These are phyloP conservation scores for Globodera rostochiensis DNA, from an alignment of 1,140 invertebrate genomes.

Conservation along the genomic window DNA sequence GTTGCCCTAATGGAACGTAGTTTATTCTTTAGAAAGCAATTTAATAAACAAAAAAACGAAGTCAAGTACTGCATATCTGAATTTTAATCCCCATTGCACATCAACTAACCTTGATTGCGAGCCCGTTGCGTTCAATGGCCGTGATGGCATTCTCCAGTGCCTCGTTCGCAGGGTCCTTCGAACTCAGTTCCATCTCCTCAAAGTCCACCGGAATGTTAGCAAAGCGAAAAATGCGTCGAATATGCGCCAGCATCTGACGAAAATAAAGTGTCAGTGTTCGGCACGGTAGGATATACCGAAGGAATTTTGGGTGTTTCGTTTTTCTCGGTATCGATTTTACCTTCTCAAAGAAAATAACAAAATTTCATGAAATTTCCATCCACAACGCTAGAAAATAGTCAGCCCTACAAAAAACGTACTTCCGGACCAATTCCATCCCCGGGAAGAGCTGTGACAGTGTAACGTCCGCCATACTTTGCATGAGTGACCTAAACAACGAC, in stretches of 20 bases:
- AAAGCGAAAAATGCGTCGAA: slow-evolving; percentile 59
- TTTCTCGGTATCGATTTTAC: too few relatives aligned
- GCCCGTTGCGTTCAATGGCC: slow-evolving; percentile 92
- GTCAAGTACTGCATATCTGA: too few relatives aligned
- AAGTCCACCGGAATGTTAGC: slow-evolving; percentile 94
- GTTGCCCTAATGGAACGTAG: slow-evolving; percentile 53
- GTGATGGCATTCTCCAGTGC: slow-evolving; percentile 90
- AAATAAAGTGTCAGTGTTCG: neutral
- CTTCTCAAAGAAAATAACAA: too few relatives aligned
- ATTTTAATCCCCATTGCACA: too few relatives aligned
- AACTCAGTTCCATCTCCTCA: slow-evolving; percentile 87
- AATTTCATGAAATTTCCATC: too few relatives aligned
- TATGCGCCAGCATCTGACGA: neutral
- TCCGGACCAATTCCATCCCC: slow-evolving; percentile 93
- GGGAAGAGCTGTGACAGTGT: slow-evolving; percentile 88
- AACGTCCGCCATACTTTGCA: slow-evolving; percentile 88
- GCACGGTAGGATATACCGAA: too few relatives aligned
- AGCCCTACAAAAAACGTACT: slow-evolving; percentile 67
- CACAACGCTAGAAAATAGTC: too few relatives aligned
- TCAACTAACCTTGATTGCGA: slow-evolving; percentile 71
- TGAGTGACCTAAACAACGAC: slow-evolving; percentile 33
- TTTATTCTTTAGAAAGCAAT: neutral
- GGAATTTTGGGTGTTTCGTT: too few relatives aligned
- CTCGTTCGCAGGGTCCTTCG: slow-evolving; percentile 76
- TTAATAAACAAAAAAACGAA: too few relatives aligned